Evolutionary conservation across 2,888 invertebrate species (phyloP).

Genomic region (Chamaedrilus cognettii): DNA sequence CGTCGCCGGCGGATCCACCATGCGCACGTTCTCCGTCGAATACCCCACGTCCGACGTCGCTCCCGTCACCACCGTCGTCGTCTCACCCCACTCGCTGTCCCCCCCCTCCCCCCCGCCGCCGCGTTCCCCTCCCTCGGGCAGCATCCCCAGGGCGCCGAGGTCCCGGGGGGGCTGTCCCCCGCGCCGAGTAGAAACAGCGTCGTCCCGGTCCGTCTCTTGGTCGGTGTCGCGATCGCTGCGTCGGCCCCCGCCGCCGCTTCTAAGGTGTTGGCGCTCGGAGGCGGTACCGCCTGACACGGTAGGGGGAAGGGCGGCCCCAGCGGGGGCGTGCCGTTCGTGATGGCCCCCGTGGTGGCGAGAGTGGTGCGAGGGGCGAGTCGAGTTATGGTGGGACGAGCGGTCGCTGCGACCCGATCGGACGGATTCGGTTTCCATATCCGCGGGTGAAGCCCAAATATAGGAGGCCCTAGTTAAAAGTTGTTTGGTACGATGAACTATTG

Average conservation of each 20-base stretch:
- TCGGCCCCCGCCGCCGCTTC: too few relatives aligned
- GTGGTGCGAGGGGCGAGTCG: slow-evolving; percentile 42
- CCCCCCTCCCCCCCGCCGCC: too few relatives aligned
- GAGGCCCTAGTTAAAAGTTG: too few relatives aligned
- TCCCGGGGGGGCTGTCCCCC: slow-evolving; percentile 37
- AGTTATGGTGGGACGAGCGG: slow-evolving; percentile 74
- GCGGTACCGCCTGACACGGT: slow-evolving; percentile 28
- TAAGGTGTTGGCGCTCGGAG: slow-evolving; percentile 25
- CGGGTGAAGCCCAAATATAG: too few relatives aligned
- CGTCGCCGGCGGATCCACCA: too few relatives aligned
- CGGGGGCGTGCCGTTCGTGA: too few relatives aligned
- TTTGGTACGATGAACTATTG: too few relatives aligned
- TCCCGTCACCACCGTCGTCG: slow-evolving; percentile 94
- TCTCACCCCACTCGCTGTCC: slow-evolving; percentile 98
- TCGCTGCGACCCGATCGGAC: slow-evolving; percentile 80
- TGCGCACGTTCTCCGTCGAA: slow-evolving; percentile 78
- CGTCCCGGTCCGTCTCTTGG: slow-evolving; percentile 41
- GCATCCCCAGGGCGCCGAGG: slow-evolving; percentile 1
- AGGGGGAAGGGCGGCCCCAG: too few relatives aligned
- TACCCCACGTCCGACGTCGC: slow-evolving; percentile 95
- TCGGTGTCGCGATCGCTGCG: slow-evolving; percentile 34
- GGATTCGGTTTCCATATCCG: slow-evolving; percentile 86
- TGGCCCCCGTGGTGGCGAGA: slow-evolving; percentile 46
- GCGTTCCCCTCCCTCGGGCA: slow-evolving; percentile 33
- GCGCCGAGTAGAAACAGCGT: too few relatives aligned